Evolutionary conservation across 2,113 vertebrate genomes (phyloP), one percentile per base, ranked within the genome.

Genomic region (Hippocampus abdominalis): DNA sequence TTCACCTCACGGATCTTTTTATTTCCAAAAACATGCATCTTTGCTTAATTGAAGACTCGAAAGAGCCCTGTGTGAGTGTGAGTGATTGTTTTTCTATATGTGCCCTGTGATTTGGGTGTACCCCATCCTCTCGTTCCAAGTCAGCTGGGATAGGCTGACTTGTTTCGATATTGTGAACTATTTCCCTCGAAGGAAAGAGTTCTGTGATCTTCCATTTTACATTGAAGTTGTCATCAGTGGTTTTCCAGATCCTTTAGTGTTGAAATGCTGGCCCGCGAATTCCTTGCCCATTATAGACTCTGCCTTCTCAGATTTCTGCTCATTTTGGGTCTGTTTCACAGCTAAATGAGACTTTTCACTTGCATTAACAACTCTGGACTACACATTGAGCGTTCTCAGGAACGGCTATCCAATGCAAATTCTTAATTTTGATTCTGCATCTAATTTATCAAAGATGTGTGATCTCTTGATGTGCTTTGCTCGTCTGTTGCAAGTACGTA

Each of bases 401-500:
- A 61, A 20, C 18, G 2, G 16, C 20, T 63, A 29, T 29, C 27
- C 27, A 29, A 29, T 29, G 27, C 29, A 32, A 32, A 32, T 32
- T 32, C 29, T 32, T 32, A 32, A 32, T 32, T 32, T 32, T 32
- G 29, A 32, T 32, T 32, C 29, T 32, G 29, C 29, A 32, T 32
- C 29, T 32, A 32, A 4, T 32, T 40, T n/a, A 4, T 39, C 32
- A 63, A n/a, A 36, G 60, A n/a, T n/a, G n/a, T n/a, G 36, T n/a
- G 36, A 20, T 20, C 59, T 51, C 71, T 21, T 54, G 49, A 69
- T 25, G 25, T 29, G 49, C 51, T 25, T 72, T 65, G 3, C 84
- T 66, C 81, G 86, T 90, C 64, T 77, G 74, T 61, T 85, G 84
- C 39, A 91, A 70, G 74, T 32, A n/a, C n/a, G n/a, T n/a, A n/a